Percentiles rank a stretch among this genome's conserved stretches.
phyloP scores from a whole-genome alignment of 1,140 invertebrate genomes.

The Apolygus lucorum region DNA sequence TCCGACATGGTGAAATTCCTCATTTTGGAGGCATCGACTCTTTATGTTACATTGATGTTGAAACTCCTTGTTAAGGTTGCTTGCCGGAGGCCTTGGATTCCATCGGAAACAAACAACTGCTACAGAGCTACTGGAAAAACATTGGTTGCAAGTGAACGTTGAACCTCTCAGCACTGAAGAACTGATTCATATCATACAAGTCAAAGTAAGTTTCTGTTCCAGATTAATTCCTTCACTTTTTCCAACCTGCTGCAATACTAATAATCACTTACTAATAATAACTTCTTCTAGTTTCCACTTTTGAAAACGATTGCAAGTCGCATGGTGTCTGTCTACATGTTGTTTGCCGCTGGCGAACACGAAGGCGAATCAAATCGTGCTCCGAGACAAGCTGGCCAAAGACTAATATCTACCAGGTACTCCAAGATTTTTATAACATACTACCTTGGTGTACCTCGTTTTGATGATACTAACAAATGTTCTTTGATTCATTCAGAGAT shows the following conservation, averaged over 20 bases:
- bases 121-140: slow-evolving; percentile 62
- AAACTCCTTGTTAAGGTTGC: slow-evolving; percentile 48
- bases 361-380: slow-evolving; percentile 37
- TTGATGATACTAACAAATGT: not conserved
- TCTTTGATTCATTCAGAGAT: slow-evolving; percentile 50
- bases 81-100: slow-evolving; percentile 46
- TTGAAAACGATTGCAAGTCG: slow-evolving; percentile 63
- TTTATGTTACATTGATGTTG: no score
- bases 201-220: slow-evolving; percentile 32
- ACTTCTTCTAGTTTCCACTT: slow-evolving; percentile 50
- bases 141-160: slow-evolving; percentile 72
- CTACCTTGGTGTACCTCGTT: not conserved
- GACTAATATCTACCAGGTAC: slow-evolving; percentile 55
- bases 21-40: no score
- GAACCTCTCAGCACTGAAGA: slow-evolving; percentile 67
- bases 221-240: not conserved
- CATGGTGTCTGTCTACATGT: slow-evolving; percentile 75
- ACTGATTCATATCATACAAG: slow-evolving; percentile 56
- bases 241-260: no score
- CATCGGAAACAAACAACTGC: slow-evolving; percentile 55
- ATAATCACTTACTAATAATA: no score
- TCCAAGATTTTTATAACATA: not conserved
- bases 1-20: no score
- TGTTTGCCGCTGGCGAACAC: slow-evolving; percentile 64
- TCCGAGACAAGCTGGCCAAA: slow-evolving; percentile 42